Percentiles rank a stretch among this genome's conserved stretches.
Conservation (phyloP, 2,888 invertebrate species). For the Hypercompe scribonia region DNA sequence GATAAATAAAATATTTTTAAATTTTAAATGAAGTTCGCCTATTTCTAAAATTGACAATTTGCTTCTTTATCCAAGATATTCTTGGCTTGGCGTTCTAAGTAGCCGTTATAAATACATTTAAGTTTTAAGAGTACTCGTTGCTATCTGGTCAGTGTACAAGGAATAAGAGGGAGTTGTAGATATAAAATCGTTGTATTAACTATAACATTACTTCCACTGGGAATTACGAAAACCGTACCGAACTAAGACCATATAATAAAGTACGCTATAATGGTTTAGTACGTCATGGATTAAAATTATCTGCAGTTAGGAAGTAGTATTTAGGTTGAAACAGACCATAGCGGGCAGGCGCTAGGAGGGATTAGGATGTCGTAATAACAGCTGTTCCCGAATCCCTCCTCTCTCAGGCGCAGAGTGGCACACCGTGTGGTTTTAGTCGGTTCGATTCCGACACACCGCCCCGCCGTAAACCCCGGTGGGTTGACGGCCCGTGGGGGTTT, state of each 20-base stretch:
- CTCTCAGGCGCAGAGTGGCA: too few species aligned
- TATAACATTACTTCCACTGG: not conserved
- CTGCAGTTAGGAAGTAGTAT: not conserved
- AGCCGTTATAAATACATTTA: not conserved
- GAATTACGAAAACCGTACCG: not conserved
- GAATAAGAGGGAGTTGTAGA: not conserved
- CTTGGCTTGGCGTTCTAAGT: not conserved
- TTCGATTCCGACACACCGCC: too few species aligned
- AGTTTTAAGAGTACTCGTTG: not conserved
- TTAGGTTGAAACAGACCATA: not conserved
- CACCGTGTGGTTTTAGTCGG: too few species aligned
- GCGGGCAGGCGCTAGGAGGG: too few species aligned
- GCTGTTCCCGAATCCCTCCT: too few species aligned
- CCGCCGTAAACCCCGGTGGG: too few species aligned
- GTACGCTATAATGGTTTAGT: not conserved
- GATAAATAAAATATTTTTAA: too few species aligned
- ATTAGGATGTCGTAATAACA: too few species aligned
- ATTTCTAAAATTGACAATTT: not conserved
- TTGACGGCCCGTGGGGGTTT: too few species aligned
- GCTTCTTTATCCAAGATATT: not conserved
- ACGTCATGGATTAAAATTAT: not conserved
- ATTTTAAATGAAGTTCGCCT: not conserved
- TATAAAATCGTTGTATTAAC: not conserved
- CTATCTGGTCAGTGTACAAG: not conserved
- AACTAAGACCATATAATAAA: not conserved